Evolutionary conservation across 1,140 invertebrate species (phyloP), one percentile per base, ranked within the genome.

Genomic region (Vollenhovia emeryi): DNA sequence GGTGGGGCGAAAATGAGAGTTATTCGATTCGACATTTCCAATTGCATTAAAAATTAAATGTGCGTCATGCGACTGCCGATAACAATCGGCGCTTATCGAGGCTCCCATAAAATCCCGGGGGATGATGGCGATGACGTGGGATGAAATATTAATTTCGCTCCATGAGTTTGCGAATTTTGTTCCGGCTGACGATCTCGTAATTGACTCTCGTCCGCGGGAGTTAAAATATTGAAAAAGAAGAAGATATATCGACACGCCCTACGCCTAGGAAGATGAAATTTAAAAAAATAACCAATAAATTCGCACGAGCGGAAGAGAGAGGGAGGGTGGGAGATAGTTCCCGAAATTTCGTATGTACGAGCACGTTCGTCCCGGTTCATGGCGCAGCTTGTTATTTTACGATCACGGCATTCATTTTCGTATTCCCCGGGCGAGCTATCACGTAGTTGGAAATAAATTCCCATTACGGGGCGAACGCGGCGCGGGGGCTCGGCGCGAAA

Each of bases 21-120:
- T 76, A 84, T 74, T 76, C 43, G 33, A 62, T 30, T 84, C 59
- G 55, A 55, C 83, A 60, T 57, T 85, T 86, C 57, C 69, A 75
- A 43, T 73, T 30, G 79, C 64, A 87, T 91, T 87, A 91, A 91
- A 91, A 91, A 87, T 91, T 91, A 91, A 91, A 82, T 85, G 80
- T 60, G 68, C 73, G 80, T 87, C 86, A 60, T 71, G 59, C 57
- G 52, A 66, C 76, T 57, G 76, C 75, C 84, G 74, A 80, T 85
- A 85, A 85, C 83, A 75, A 83, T 74, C 68, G 83, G 48, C 36
- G 87, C 52, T 76, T 85, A 84, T 80, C 83, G 80, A 24, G 33
- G 68, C 18, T 50, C 64, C 68, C 50, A 45, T 68, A 66, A 75
- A 88, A 83, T 78, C 57, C 73, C 62, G 52, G 40, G 24, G 66